A percentile compares a stretch with the other conserved stretches of the same genome.
Conservation (phyloP, 2,888 invertebrate genomes). For the Autographa gamma region DNA sequence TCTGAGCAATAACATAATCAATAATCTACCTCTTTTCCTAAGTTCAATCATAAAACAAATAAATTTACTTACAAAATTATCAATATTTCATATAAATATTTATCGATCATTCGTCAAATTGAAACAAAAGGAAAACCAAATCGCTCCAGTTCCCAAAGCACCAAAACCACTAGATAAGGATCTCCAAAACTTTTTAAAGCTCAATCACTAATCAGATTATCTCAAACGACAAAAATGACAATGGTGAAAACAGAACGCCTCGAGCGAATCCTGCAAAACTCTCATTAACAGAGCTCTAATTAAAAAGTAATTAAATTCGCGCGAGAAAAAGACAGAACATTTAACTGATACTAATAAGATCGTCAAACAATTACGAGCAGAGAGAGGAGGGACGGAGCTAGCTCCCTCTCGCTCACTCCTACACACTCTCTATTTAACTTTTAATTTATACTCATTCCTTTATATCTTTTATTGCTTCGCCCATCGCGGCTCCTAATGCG, state of each 20-base stretch:
- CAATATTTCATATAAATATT: background rate
- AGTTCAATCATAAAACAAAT: no score
- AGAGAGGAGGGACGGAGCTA: conserved; percentile 73
- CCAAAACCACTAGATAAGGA: conserved; percentile 10
- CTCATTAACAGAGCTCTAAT: conserved; percentile 85
- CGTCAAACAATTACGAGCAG: conserved; percentile 88
- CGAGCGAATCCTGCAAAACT: conserved; percentile 77
- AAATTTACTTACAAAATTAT: background rate
- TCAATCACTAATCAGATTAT: conserved; percentile 58
- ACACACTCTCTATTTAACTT: conserved; percentile 87
- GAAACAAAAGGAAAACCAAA: background rate
- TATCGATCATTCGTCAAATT: background rate
- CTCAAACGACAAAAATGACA: conserved; percentile 62
- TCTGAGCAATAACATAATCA: no score
- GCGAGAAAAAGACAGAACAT: conserved; percentile 87
- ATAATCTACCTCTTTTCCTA: no score
- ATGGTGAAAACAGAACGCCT: conserved; percentile 67
- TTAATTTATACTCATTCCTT: conserved; percentile 90
- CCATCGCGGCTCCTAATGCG: conserved; percentile 89
- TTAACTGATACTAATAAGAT: conserved; percentile 89
- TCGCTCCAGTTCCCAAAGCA: background rate
- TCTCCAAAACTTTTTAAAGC: conserved; percentile 18
- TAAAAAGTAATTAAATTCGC: conserved; percentile 88
- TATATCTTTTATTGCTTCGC: conserved; percentile 89
- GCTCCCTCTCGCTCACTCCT: conserved; percentile 71